Percentiles rank a stretch among this genome's conserved stretches.
phyloP scores from a whole-genome alignment of 2,113 vertebrate species.

The Jaculus jaculus region DNA sequence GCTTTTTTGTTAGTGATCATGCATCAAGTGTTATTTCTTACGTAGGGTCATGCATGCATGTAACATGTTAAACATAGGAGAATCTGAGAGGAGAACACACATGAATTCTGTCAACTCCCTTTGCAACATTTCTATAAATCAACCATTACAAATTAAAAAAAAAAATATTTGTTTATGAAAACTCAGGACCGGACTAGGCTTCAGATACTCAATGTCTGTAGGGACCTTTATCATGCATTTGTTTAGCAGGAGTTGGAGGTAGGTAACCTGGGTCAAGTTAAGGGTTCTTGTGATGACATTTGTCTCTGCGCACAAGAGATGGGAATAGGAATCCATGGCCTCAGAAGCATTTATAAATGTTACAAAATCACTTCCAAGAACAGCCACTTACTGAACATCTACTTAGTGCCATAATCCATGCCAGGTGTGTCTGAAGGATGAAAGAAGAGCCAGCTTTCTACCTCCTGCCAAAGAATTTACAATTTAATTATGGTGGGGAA shows the following conservation, averaged over 20 bases:
- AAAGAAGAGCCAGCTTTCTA: neutral
- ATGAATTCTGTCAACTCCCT: neutral
- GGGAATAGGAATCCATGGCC: neutral
- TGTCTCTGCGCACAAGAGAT: neutral
- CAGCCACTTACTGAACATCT: neutral
- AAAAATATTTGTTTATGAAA: neutral
- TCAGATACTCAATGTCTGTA: neutral
- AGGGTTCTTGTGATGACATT: neutral
- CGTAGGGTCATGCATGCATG: neutral
- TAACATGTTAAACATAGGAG: neutral
- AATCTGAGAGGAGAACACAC: neutral
- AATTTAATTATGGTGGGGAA: too few species aligned
- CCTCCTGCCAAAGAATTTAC: neutral
- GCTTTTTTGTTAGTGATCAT: neutral
- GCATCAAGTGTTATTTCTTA: neutral
- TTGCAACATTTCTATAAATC: neutral
- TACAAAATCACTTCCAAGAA: neutral
- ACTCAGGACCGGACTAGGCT: neutral
- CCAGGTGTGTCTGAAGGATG: neutral
- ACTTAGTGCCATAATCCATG: neutral
- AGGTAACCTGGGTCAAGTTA: neutral
- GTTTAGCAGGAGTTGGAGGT: neutral
- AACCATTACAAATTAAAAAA: neutral
- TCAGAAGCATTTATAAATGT: neutral
- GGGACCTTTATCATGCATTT: neutral